Conservation (phyloP, 2,113 vertebrate genomes). For the Platichthys flesus region DNA sequence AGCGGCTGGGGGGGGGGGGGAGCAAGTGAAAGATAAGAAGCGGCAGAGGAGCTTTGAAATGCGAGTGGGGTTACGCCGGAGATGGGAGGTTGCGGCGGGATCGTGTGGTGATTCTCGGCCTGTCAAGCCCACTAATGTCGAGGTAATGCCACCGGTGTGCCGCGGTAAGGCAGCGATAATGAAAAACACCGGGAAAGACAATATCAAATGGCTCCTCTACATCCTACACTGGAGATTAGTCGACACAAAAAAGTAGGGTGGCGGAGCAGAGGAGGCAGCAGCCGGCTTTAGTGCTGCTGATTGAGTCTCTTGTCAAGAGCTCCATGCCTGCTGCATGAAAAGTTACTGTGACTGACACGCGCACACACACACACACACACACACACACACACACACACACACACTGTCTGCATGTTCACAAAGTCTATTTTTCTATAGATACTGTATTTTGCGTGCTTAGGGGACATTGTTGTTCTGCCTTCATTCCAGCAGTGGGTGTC, state of each 20-base stretch:
- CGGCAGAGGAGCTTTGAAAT: constrained; percentile 73
- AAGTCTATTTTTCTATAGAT: constrained; percentile 55
- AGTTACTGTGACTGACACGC: constrained; percentile 72
- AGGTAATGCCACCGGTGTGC: constrained; percentile 94
- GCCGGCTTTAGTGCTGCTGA: constrained; percentile 80
- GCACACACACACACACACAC: constrained; percentile 47
- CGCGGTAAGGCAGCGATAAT: constrained; percentile 95
- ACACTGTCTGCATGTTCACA: constrained; percentile 23
- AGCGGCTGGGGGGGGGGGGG: background rate
- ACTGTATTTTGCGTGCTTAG: constrained; percentile 44
- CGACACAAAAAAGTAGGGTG: constrained; percentile 73
- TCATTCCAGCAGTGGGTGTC: no score
- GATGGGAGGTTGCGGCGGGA: constrained; percentile 91
- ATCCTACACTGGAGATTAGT: constrained; percentile 85
- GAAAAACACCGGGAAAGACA: constrained; percentile 99
- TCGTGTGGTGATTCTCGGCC: constrained; percentile 93
- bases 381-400: constrained; percentile 28
- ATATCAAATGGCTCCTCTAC: constrained; percentile 99
- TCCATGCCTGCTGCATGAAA: constrained; percentile 55
- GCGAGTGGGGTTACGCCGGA: constrained; percentile 65
- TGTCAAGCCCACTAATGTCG: constrained; percentile 91
- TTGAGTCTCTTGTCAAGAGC: constrained; percentile 80
- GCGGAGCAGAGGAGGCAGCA: constrained; percentile 65
- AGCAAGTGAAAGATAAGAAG: constrained; percentile 59
- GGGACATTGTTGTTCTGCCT: background rate